Evolutionary conservation across 2,797 vertebrate genomes (phyloP).

Genomic region (Etheostoma perlongum): DNA sequence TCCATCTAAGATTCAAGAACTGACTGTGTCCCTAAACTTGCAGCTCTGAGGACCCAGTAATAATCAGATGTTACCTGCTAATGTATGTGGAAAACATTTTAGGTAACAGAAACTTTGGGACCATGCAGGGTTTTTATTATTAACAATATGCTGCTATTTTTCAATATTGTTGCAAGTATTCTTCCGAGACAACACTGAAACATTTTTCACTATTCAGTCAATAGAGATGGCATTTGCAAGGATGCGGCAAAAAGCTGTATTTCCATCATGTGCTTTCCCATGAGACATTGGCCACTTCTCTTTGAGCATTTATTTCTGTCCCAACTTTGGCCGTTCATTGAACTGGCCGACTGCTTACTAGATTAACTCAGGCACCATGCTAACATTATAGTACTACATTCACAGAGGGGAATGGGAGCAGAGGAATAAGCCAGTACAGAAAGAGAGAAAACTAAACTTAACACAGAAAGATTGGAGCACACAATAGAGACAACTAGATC

Average conservation of each 20-base stretch:
- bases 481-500: slow-evolving; percentile 36
- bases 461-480: slow-evolving; percentile 13
- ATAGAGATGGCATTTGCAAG: slow-evolving; percentile 8
- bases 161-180: neutral
- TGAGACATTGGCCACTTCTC: slow-evolving; percentile 36
- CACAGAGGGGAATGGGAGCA: slow-evolving; percentile 28
- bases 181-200: neutral
- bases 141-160: neutral
- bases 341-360: slow-evolving; percentile 70
- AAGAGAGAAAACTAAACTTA: slow-evolving; percentile 29
- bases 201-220: neutral
- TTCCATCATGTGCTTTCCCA: slow-evolving; percentile 51
- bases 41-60: neutral
- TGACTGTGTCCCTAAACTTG: neutral
- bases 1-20: slow-evolving; percentile 3
- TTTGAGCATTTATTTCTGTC: slow-evolving; percentile 56
- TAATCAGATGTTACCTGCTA: neutral
- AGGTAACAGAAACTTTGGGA: too few species aligned
- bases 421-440: slow-evolving; percentile 22
- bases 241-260: slow-evolving; percentile 8
- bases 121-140: neutral
- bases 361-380: slow-evolving; percentile 62
- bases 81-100: neutral
- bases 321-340: slow-evolving; percentile 64
- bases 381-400: slow-evolving; percentile 60